Percentiles rank a stretch among this genome's conserved stretches.
phyloP scores from a whole-genome alignment of 1,140 invertebrate genomes.

The Acyrthosiphon pisum region DNA sequence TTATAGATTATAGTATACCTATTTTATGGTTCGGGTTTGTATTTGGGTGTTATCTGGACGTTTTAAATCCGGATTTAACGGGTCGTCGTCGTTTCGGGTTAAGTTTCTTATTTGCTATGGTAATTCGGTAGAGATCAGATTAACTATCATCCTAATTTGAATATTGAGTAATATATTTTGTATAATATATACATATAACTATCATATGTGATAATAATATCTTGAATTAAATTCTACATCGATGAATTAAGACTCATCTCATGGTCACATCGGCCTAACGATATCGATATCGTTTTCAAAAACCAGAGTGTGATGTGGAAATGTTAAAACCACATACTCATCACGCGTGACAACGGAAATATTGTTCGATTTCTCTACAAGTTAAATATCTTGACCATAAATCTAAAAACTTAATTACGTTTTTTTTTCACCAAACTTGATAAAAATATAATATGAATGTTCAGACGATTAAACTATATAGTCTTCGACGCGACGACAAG shows the following conservation, averaged over 20 bases:
- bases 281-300: not conserved
- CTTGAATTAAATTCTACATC: constrained; percentile 1
- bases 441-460: too few relatives aligned
- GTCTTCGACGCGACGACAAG: too few relatives aligned
- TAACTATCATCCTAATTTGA: constrained; percentile 15
- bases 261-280: not conserved
- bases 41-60: not conserved
- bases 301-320: not conserved
- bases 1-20: not conserved
- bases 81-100: not conserved
- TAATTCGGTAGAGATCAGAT: constrained; percentile 2
- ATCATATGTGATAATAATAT: not conserved
- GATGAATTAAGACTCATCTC: not conserved
- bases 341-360: not conserved
- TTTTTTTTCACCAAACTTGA: too few relatives aligned
- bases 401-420: too few relatives aligned
- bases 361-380: not conserved
- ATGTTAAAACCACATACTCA: not conserved
- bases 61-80: constrained; percentile 37
- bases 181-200: not conserved
- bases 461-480: too few relatives aligned
- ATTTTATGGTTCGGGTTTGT: not conserved
- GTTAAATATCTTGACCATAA: not conserved
- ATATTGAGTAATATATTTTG: not conserved
- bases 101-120: not conserved